Evolutionary conservation across 2,113 vertebrate genomes (phyloP), one percentile per base, ranked within the genome.

Genomic region (Cettia cetti): DNA sequence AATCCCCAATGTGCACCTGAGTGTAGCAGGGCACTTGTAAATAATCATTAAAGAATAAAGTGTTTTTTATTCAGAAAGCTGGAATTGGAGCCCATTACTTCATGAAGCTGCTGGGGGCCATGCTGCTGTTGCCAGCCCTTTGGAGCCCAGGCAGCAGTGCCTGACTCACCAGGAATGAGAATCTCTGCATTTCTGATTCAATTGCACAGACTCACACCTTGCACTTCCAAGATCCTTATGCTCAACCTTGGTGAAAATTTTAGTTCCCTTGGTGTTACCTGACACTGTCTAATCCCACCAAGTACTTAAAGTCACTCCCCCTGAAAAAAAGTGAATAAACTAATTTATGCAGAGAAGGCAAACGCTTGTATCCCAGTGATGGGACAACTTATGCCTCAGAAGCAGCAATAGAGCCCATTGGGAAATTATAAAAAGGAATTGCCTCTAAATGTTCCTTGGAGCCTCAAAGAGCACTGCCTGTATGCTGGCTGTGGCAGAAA

Each of bases 311-410:
- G 69, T 45, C 15, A 9, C 21, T 45, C 1, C 13, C 7, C 11
- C 6, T 39, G 13, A 11, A n/a, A 21, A 19, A 71, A 47, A 71
- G 44, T 1, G 30, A 64, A 45, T 1, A 1, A 54, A 47, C 6
- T 18, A 2, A 42, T n/a, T 75, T 40, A 35, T 18, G 40, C 28
- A 52, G 59, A 77, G 59, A 47, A 92, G 28, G 57, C 27, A 63
- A 71, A 70, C 0, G 0, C 9, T 28, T 1, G 0, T 31, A n/a
- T 44, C 54, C 35, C 54, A 60, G 40, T 19, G n/a, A 56, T 26
- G 27, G 49, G 26, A 42, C 33, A 56, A 21, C 35, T 77, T 14
- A 2, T 2, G 26, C 69, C 65, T 91, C 69, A 79, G 49, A 56
- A 47, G 52, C 1, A 52, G 22, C 5, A 10, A 42, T 13, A 66